Evolutionary conservation across 2,888 invertebrate genomes (phyloP).

Genomic region (Cerceris rybyensis): DNA sequence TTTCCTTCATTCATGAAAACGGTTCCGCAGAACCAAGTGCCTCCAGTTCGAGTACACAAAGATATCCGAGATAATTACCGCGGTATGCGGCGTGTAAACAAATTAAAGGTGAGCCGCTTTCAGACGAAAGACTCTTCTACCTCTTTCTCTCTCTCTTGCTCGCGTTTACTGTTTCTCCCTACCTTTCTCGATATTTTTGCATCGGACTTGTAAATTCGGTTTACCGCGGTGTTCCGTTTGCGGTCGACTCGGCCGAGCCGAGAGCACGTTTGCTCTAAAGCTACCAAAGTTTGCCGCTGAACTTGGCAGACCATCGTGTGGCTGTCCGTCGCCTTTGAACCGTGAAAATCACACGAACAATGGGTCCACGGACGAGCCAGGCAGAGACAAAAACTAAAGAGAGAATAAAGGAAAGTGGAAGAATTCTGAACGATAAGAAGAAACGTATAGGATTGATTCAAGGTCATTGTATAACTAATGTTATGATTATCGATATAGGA

Average conservation of each 20-base stretch:
- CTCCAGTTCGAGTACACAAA: neutral
- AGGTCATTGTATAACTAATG: too few species aligned
- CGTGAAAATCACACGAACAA: conserved; percentile 70
- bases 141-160: neutral
- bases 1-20: conserved; percentile 50
- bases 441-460: neutral
- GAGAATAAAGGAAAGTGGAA: neutral
- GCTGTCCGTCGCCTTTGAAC: conserved; percentile 63
- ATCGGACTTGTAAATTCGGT: conserved; percentile 38
- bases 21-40: neutral
- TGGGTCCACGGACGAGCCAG: conserved; percentile 28
- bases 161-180: conserved; percentile 11
- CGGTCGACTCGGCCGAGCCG: conserved; percentile 41
- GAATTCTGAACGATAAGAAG: conserved; percentile 1
- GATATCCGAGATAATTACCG: conserved; percentile 40
- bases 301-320: conserved; percentile 61
- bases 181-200: conserved; percentile 31
- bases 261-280: conserved; percentile 55
- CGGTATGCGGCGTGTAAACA: conserved; percentile 32
- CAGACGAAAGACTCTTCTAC: neutral
- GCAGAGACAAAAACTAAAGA: conserved; percentile 7
- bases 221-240: conserved; percentile 49
- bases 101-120: conserved; percentile 38
- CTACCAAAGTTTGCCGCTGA: conserved; percentile 64
- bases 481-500: too few species aligned